phyloP scores from a whole-genome alignment of 2,888 invertebrate genomes.

The Dasypolia templi region DNA sequence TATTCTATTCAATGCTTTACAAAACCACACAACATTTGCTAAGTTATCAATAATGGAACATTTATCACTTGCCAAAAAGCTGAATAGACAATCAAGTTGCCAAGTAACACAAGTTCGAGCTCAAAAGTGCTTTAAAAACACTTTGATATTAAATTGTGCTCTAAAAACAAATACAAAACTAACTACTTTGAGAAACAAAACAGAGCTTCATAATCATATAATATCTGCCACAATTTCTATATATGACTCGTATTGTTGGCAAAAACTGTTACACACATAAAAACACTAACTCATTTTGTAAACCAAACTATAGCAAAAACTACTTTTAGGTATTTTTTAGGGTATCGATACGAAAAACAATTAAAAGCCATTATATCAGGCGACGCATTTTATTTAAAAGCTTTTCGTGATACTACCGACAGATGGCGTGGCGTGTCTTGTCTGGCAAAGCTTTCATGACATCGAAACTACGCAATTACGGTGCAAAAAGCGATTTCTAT shows the following conservation, averaged over 20 bases:
- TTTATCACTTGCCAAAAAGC: neutral
- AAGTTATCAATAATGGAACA: no score
- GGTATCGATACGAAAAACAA: neutral
- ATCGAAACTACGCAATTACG: slow-evolving; percentile 5
- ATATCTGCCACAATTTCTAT: neutral
- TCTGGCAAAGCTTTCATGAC: slow-evolving; percentile 11
- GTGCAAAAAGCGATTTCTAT: slow-evolving; percentile 25
- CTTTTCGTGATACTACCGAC: slow-evolving; percentile 16
- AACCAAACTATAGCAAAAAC: neutral
- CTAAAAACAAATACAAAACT: neutral
- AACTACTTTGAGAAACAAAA: neutral
- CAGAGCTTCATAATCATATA: neutral
- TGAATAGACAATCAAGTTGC: neutral
- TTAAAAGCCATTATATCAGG: neutral
- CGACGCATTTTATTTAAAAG: slow-evolving; percentile 27
- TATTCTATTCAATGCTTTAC: no score
- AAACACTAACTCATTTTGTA: neutral
- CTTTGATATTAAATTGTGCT: neutral
- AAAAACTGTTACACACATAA: no score
- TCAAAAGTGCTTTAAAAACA: no score
- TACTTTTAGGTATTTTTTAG: neutral
- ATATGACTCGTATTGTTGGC: no score
- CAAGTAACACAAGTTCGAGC: neutral
- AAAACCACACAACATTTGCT: neutral
- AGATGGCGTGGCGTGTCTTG: slow-evolving; percentile 41